Base-by-base conservation (phyloP, 2,113 vertebrate species). In the Corythornis vintsioides region DNA sequence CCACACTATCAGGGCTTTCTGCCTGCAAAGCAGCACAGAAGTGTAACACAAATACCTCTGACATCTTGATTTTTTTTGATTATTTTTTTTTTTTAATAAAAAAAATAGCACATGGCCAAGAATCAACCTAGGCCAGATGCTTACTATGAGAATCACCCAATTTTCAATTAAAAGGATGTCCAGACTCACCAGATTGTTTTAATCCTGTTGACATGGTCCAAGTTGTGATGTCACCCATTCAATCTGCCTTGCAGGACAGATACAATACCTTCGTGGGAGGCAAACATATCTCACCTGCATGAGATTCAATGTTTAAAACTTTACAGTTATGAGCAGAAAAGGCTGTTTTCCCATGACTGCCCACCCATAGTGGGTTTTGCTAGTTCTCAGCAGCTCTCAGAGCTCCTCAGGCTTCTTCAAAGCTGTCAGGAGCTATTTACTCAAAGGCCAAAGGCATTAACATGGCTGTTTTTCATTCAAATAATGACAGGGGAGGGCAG, bases 221-320 rank as follows among this genome's bases (percentile, higher is more conserved):
- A 1, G 11, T 9, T 15, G 2, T 48, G 33, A 29, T 18, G 29
- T 38, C 50, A 38, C 26, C 40, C 4, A 2, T 47, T 26, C 55
- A 11, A 45, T 5, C 35, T 33, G 35, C 6, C 29, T 11, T 35
- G 47, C 57, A 48, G 52, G 60, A 66, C 15, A 31, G 42, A 61
- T 33, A 16, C 1, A 38, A n/a, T 3, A 5, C 60, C 22, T 69
- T 40, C 14, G 38, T 2, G 6, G 24, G 33, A 45, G 43, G 29
- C 80, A 75, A 55, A 63, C 1, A 0, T 18, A 13, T 26, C 65
- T 81, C 22, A 31, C 52, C 35, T 2, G 1, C 5, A 2, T 1
- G 16, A 55, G 31, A 73, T 18, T 47, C 35, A 11, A 4, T 6
- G 13, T 22, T 89, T 43, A 21, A 70, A 50, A 42, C 45, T 53